Percentiles rank a stretch among this genome's conserved stretches.
Evolutionary conservation across 2,797 vertebrate species (phyloP).

Genomic region (Trachurus trachurus): DNA sequence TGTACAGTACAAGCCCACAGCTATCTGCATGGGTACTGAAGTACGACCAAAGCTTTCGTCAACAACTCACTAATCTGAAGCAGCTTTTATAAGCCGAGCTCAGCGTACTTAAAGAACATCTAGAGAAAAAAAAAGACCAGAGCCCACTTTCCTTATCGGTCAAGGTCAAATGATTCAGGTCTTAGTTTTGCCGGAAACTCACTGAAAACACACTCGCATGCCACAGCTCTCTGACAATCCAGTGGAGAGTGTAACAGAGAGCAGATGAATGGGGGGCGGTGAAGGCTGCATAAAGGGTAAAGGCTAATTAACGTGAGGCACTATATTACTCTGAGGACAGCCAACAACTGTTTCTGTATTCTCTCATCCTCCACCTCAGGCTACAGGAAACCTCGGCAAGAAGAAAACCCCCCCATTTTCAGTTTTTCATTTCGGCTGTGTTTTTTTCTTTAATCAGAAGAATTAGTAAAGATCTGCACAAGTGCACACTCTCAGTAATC

Average conservation of each 20-base stretch:
- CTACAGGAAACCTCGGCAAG: constrained; percentile 7
- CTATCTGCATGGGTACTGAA: background rate
- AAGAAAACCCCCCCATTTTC: constrained; percentile 1
- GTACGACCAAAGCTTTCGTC: background rate
- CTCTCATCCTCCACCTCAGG: constrained; percentile 18
- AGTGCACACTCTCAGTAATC: background rate
- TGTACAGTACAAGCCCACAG: background rate
- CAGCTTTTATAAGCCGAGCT: background rate
- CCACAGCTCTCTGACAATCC: constrained; percentile 15
- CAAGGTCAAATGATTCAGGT: constrained; percentile 15
- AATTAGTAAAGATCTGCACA: background rate
- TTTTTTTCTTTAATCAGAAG: background rate
- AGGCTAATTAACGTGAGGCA: constrained; percentile 41
- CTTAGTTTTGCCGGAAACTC: constrained; percentile 12
- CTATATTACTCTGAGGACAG: constrained; percentile 26
- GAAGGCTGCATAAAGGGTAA: constrained; percentile 31
- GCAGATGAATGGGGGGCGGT: constrained; percentile 20
- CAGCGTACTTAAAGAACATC: background rate
- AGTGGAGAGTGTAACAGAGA: constrained; percentile 9
- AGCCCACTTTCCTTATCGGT: constrained; percentile 7
- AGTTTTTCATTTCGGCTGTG: constrained; percentile 1
- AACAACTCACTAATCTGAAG: constrained; percentile 7
- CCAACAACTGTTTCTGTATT: constrained; percentile 17
- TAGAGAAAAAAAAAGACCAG: background rate
- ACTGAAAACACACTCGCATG: constrained; percentile 29